Evolutionary conservation across 1,140 invertebrate genomes (phyloP).

Genomic region (Drosophila parvula): DNA sequence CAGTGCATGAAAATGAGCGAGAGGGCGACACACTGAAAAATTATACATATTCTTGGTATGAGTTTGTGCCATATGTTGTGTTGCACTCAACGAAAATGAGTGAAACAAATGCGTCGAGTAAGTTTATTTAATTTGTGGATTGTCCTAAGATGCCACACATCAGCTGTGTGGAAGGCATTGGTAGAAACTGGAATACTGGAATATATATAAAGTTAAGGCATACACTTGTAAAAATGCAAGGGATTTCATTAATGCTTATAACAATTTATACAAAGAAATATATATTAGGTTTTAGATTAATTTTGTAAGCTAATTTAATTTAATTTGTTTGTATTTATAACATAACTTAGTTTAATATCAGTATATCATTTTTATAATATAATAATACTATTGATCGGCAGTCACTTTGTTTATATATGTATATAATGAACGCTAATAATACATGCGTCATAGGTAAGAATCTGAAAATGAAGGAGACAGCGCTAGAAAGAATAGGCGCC

Average conservation of each 20-base stretch:
- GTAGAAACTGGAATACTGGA: not conserved
- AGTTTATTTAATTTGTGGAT: not conserved
- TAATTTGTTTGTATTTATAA: not conserved
- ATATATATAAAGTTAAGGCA: not conserved
- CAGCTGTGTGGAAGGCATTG: not conserved
- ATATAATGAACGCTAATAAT: not conserved
- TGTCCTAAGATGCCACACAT: not conserved
- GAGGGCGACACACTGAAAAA: conserved; percentile 19
- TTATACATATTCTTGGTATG: not conserved
- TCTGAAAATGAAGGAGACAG: conserved; percentile 22
- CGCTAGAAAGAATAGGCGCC: not conserved
- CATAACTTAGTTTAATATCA: not conserved
- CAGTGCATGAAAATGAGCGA: conserved; percentile 26
- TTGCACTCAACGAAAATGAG: not conserved
- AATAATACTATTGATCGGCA: not conserved
- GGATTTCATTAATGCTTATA: not conserved
- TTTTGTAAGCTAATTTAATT: not conserved
- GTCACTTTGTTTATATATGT: not conserved
- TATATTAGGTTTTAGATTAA: not conserved
- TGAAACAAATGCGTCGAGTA: not conserved
- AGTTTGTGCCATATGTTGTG: not conserved
- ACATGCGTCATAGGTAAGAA: conserved; percentile 4
- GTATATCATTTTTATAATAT: no score
- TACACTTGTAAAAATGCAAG: not conserved
- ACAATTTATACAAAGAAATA: not conserved